These are phyloP conservation scores for Caretta caretta DNA, from an alignment of 2,113 vertebrate genomes.

Conservation along the genomic window DNA sequence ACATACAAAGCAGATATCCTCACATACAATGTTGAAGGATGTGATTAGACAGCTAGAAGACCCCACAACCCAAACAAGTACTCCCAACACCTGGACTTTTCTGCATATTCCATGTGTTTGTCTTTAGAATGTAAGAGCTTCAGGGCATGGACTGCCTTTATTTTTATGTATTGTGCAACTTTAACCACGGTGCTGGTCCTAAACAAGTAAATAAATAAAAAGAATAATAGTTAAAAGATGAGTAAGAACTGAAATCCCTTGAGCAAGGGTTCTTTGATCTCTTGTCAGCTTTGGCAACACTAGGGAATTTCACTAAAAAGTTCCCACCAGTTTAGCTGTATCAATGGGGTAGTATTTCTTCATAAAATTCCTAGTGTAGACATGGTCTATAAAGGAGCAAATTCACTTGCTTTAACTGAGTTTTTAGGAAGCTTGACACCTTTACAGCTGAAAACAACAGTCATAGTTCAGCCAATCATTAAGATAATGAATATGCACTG, in stretches of 20 bases:
- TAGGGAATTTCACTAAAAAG: neutral
- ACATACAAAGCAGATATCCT: neutral
- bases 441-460: neutral
- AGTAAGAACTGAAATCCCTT: neutral
- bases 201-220: constrained; percentile 27
- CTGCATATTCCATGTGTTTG: neutral
- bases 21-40: neutral
- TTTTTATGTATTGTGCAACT: constrained; percentile 3
- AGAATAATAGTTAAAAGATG: neutral
- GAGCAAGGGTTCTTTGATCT: neutral
- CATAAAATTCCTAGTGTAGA: neutral
- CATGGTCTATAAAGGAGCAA: neutral
- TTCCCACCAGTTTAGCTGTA: neutral
- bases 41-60: neutral
- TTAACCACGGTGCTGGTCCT: neutral
- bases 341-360: neutral
- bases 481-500: neutral
- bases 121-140: constrained; percentile 22
- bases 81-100: neutral
- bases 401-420: neutral
- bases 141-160: neutral
- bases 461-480: neutral
- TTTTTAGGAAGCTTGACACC: neutral
- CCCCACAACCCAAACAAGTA: neutral
- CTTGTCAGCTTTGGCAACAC: neutral